phyloP scores from a whole-genome alignment of 2,888 invertebrate species.

The Hybos culiciformis region DNA sequence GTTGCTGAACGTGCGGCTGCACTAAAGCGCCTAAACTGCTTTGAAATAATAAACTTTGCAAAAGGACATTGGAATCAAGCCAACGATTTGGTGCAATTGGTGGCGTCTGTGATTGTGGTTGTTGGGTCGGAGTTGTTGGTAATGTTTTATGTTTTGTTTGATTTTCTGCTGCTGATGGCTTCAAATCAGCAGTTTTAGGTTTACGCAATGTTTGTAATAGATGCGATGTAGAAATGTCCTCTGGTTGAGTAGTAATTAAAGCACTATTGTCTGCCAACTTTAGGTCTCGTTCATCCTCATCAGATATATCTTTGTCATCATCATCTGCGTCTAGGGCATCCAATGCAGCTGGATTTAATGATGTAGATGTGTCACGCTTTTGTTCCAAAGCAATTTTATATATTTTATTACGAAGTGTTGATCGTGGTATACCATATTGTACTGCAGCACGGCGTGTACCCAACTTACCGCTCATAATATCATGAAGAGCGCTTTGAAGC shows the following conservation, averaged over 20 bases:
- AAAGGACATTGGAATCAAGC: slow-evolving; percentile 26
- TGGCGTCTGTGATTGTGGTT: slow-evolving; percentile 14
- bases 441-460: slow-evolving; percentile 89
- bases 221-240: slow-evolving; percentile 33
- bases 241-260: slow-evolving; percentile 13
- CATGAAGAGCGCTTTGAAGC: slow-evolving; percentile 81
- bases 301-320: slow-evolving; percentile 38
- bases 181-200: slow-evolving; percentile 10
- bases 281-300: slow-evolving; percentile 43
- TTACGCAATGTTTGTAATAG: slow-evolving; percentile 15
- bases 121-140: slow-evolving; percentile 7
- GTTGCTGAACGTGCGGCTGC: slow-evolving; percentile 4
- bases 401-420: slow-evolving; percentile 91
- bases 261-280: slow-evolving; percentile 26
- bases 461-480: slow-evolving; percentile 83
- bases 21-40: slow-evolving; percentile 20
- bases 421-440: slow-evolving; percentile 91
- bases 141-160: not conserved
- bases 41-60: slow-evolving; percentile 29
- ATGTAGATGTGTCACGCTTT: slow-evolving; percentile 44
- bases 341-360: slow-evolving; percentile 16
- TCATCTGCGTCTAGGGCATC: slow-evolving; percentile 25
- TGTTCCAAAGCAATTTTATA: slow-evolving; percentile 66
- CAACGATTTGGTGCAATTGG: slow-evolving; percentile 18
- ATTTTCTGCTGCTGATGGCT: slow-evolving; percentile 4